Conservation (phyloP, 2,888 invertebrate species). For the Lepeophtheirus nordmannii region DNA sequence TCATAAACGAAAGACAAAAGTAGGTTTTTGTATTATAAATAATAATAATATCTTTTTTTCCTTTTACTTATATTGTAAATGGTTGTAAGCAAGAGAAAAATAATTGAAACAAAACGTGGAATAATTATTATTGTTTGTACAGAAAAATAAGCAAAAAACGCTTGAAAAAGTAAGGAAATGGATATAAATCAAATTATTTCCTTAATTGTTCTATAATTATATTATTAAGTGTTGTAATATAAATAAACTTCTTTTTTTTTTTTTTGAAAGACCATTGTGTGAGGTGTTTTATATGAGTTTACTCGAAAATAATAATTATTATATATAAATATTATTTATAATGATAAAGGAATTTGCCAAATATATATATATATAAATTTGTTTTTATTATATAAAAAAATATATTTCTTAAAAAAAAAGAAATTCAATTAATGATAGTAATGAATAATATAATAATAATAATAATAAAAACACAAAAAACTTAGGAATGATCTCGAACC, state of each 20-base stretch:
- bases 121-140: background rate
- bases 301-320: background rate
- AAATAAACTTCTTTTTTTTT: background rate
- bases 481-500: background rate
- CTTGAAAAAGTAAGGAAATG: no score
- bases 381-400: background rate
- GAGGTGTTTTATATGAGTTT: constrained; percentile 12
- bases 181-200: no score
- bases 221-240: background rate
- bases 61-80: no score
- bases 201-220: no score
- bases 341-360: background rate
- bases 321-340: constrained; percentile 2
- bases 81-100: background rate
- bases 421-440: background rate
- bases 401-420: background rate
- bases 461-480: background rate
- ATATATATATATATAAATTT: background rate
- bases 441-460: background rate
- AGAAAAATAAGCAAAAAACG: no score
- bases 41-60: no score
- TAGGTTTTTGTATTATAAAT: no score
- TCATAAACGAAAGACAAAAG: background rate
- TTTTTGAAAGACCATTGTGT: constrained; percentile 24
- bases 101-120: background rate